Conservation (phyloP, 2,113 vertebrate species). For the Typhlomys cinereus region DNA sequence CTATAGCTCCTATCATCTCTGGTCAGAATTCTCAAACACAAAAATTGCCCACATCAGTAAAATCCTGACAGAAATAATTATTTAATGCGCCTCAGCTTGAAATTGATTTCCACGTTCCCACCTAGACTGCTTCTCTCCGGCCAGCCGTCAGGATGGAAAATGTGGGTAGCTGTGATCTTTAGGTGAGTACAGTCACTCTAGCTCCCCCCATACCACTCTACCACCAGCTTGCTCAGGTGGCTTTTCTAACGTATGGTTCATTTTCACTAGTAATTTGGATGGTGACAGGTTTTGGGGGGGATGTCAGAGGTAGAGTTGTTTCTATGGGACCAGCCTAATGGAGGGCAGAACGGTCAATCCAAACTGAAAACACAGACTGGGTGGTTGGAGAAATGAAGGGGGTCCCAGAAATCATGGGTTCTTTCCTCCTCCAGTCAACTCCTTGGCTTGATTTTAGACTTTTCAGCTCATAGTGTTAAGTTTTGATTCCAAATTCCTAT, state of each 20-base stretch:
- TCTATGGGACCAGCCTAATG: neutral
- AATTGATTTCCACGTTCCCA: neutral
- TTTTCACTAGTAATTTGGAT: constrained; percentile 14
- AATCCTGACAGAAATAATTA: constrained; percentile 2
- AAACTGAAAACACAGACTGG: neutral
- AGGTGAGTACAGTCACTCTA: neutral
- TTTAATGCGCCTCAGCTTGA: neutral
- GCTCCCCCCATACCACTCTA: neutral
- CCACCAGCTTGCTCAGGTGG: neutral
- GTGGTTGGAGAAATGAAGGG: neutral
- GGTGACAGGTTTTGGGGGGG: constrained; percentile 7
- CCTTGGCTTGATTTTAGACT: neutral
- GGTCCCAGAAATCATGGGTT: neutral
- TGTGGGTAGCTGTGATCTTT: neutral
- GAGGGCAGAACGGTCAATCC: no score
- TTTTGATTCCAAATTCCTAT: neutral
- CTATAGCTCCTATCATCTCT: neutral
- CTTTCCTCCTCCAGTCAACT: neutral
- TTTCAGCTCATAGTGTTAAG: neutral
- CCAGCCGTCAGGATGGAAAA: neutral
- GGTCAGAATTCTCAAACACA: neutral
- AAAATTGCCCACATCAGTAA: neutral
- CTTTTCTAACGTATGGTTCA: neutral
- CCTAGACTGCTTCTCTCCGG: neutral
- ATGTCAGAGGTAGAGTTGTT: neutral